These are phyloP conservation scores for Hipposideros larvatus DNA, from an alignment of 2,797 vertebrate species.

Conservation along the genomic window DNA sequence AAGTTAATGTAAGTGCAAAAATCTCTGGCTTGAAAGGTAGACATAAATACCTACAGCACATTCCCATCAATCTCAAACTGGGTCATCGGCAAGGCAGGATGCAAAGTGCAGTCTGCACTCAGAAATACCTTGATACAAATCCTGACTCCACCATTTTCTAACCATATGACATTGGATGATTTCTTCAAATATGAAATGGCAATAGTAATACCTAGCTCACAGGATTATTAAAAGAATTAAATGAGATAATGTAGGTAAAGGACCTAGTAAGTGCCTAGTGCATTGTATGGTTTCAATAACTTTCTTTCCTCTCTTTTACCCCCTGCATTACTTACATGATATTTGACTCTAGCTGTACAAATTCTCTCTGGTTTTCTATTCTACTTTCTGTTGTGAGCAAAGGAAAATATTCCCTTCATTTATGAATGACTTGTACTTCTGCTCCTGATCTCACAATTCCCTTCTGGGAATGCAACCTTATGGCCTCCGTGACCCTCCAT, in stretches of 20 bases:
- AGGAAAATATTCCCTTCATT: conserved; percentile 26
- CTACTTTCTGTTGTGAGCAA: neutral
- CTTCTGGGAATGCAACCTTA: neutral
- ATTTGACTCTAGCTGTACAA: conserved; percentile 1
- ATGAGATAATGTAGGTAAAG: conserved; percentile 2
- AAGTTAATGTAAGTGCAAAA: conserved; percentile 51
- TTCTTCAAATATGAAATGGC: conserved; percentile 44
- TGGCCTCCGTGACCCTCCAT: neutral
- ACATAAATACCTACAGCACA: conserved; percentile 26
- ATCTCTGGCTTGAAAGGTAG: conserved; percentile 12
- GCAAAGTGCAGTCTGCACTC: neutral
- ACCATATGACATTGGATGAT: neutral
- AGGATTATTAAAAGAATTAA: conserved; percentile 22
- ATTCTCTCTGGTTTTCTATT: neutral
- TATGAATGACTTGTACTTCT: conserved; percentile 30
- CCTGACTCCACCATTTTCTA: conserved; percentile 30
- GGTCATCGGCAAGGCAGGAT: conserved; percentile 26
- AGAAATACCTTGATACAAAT: conserved; percentile 54
- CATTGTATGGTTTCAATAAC: neutral
- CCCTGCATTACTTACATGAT: neutral
- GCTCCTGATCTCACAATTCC: neutral
- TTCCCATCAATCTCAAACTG: conserved; percentile 22
- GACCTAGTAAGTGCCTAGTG: neutral
- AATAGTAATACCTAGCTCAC: neutral
- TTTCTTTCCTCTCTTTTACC: conserved; percentile 5